phyloP scores from a whole-genome alignment of 2,113 vertebrate species.

The Protobothrops mucrosquamatus region DNA sequence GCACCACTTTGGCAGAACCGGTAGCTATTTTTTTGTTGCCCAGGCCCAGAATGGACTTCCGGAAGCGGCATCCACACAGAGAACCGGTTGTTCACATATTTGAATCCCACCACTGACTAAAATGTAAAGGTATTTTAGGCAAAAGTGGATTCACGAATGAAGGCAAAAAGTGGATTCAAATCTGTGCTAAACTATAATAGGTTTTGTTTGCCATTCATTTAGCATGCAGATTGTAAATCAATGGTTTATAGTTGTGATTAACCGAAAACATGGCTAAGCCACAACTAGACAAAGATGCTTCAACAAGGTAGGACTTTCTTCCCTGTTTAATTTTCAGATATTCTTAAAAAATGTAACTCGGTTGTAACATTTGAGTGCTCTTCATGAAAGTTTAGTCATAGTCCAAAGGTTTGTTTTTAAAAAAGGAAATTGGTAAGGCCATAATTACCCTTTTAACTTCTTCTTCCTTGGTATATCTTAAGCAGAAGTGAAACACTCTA shows the following conservation, averaged over 20 bases:
- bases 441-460: slow-evolving; percentile 83
- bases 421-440: slow-evolving; percentile 1
- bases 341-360: neutral
- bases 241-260: neutral
- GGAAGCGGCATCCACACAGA: too few species aligned
- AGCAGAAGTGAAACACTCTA: slow-evolving; percentile 82
- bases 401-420: neutral
- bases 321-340: neutral
- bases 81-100: too few species aligned
- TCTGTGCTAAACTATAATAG: neutral
- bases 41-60: too few species aligned
- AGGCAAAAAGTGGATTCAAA: neutral
- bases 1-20: too few species aligned
- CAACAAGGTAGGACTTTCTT: neutral
- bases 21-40: too few species aligned
- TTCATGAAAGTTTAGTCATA: neutral
- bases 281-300: neutral
- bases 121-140: neutral
- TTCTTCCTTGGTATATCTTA: slow-evolving; percentile 85
- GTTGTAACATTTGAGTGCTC: neutral
- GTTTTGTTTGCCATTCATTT: neutral
- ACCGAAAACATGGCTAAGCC: neutral
- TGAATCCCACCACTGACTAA: neutral
- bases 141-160: neutral
- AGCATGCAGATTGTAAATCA: neutral